Base-by-base conservation (phyloP, 2,113 vertebrate species). In the Salminus brasiliensis region DNA sequence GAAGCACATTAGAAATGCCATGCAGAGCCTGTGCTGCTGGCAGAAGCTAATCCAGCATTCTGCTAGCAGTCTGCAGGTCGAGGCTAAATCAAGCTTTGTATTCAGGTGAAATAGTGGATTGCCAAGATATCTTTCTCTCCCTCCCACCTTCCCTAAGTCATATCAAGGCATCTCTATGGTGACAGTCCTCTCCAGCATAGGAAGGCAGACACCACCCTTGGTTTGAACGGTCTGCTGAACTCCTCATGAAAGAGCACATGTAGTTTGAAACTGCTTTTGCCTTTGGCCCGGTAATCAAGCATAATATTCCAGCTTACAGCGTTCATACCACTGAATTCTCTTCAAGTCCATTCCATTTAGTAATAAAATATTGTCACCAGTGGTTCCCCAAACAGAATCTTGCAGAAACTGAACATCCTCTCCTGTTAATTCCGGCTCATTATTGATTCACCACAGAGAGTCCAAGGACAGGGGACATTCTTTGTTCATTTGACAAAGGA, bases 401-500 rank as follows among this genome's bases (percentile, higher is more conserved):
- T 34, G 6, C 13, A 21, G 60, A 65, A 65, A 65, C 15, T 13
- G 8, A 1, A 11, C 10, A 7, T 55, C 29, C 6, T 21, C 5
- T 12, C 39, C 21, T 66, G 32, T 39, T 65, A 5, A 1, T 21
- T 36, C 62, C 21, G 8, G 2, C 12, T 47, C 49, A 65, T 63
- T 49, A 49, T 34, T 30, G 4, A 63, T 47, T 15, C 11, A 34
- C 16, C 11, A 49, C 18, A 32, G 18, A 74, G 55, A 15, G 29
- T 9, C 34, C 41, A 74, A 47, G 57, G 73, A 65, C 73, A 25
- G 10, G 59, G n/a, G 41, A 39, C 62, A 18, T 39, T 66, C 62
- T 65, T 75, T 47, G 73, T 75, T 47, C 7, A 12, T 36, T 66
- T 36, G 36, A 66, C 62, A 66, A 66, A 39, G 34, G 18, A 27